Percentiles rank a stretch among this genome's conserved stretches.
phyloP scores from a whole-genome alignment of 2,888 invertebrate species.

The Tricholauxania praeusta region DNA sequence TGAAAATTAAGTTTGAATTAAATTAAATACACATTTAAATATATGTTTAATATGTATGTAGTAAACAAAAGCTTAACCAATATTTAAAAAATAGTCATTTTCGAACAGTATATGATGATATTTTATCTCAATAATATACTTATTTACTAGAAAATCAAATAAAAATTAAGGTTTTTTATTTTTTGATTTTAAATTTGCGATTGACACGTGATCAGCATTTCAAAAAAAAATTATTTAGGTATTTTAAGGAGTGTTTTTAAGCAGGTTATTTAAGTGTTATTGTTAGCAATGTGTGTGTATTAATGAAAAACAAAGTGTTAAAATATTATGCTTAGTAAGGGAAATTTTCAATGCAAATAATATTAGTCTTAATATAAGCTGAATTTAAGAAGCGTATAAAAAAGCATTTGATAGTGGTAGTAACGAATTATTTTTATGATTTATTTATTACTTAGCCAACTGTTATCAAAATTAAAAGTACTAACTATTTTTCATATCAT shows the following conservation, averaged over 20 bases:
- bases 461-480: no score
- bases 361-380: no score
- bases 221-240: not conserved
- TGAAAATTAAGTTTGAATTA: conserved; percentile 27
- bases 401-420: no score
- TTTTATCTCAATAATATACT: conserved; percentile 36
- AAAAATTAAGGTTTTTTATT: conserved; percentile 28
- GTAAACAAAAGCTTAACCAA: conserved; percentile 40
- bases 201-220: conserved; percentile 57
- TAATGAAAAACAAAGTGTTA: not conserved
- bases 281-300: not conserved
- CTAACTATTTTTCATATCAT: no score
- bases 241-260: no score
- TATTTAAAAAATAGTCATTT: conserved; percentile 36
- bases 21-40: conserved; percentile 22
- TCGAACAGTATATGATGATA: conserved; percentile 21
- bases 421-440: no score
- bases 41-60: conserved; percentile 42
- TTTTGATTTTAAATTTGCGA: conserved; percentile 54
- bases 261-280: not conserved
- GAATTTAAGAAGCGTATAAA: no score
- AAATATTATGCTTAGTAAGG: no score
- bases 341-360: no score
- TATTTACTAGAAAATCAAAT: conserved; percentile 42
- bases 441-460: no score